phyloP scores from a whole-genome alignment of 2,888 invertebrate genomes.

The Fragum whitleyi region DNA sequence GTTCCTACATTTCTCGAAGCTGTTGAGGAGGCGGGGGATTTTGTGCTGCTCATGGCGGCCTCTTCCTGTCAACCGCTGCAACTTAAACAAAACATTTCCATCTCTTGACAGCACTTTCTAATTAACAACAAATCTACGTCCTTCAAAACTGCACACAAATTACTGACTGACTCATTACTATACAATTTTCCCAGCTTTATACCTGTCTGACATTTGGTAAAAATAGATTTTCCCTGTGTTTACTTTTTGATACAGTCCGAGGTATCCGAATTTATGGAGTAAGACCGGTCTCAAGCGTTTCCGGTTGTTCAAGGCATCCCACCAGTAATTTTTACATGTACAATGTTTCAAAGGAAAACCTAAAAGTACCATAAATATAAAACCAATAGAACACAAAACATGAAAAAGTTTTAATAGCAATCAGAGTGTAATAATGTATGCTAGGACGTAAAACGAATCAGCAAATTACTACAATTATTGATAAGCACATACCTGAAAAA shows the following conservation, averaged over 20 bases:
- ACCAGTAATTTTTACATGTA: no score
- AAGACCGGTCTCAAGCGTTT: no score
- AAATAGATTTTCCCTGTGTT: slow-evolving; percentile 45
- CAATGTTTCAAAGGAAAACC: no score
- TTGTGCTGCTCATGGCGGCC: neutral
- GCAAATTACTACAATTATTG: no score
- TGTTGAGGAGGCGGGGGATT: neutral
- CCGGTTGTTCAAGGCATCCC: no score
- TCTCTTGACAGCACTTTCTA: no score
- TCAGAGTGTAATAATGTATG: no score
- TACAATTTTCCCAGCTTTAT: slow-evolving; percentile 18
- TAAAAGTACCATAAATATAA: no score
- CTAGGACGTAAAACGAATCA: no score
- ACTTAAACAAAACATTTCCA: neutral
- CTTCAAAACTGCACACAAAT: neutral
- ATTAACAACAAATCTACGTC: neutral
- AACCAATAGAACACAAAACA: no score
- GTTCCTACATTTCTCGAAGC: neutral
- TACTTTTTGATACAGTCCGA: neutral
- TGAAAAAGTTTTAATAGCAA: no score
- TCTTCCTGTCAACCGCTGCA: neutral
- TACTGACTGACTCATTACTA: slow-evolving; percentile 25
- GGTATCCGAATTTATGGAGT: neutral
- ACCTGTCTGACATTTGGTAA: slow-evolving; percentile 34
- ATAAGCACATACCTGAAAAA: no score